phyloP scores from a whole-genome alignment of 2,113 vertebrate species.

The Paratilapia polleni region DNA sequence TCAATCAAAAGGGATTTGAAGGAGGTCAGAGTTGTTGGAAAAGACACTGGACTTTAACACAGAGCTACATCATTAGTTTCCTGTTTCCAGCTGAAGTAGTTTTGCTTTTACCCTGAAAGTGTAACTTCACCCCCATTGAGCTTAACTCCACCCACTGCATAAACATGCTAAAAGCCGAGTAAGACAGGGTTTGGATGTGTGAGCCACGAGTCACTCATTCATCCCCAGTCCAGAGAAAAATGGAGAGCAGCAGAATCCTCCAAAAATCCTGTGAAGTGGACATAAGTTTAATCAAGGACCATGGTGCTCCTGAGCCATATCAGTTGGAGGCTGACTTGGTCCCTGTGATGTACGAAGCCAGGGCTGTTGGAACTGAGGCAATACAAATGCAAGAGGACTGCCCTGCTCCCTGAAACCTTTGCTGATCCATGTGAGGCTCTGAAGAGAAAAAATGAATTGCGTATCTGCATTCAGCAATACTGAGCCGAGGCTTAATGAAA shows the following conservation, averaged over 20 bases:
- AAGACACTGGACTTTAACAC: no score
- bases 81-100: no score
- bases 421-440: neutral
- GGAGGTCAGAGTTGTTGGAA: no score
- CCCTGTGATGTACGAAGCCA: neutral
- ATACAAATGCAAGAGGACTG: neutral
- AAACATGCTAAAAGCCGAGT: neutral
- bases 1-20: no score
- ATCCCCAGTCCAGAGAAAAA: neutral
- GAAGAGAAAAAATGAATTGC: neutral
- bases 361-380: neutral
- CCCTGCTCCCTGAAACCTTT: neutral
- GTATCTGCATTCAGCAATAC: neutral
- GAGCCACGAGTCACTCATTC: neutral
- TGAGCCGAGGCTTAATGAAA: no score
- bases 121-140: neutral
- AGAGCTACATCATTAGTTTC: no score
- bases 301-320: fast-evolving
- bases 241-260: neutral
- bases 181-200: neutral
- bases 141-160: neutral
- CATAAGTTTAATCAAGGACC: neutral
- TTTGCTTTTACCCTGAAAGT: neutral
- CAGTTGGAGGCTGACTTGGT: neutral
- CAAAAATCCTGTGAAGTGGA: neutral